Evolutionary conservation across 2,797 vertebrate species (phyloP).

Genomic region (Anomalospiza imberbis): DNA sequence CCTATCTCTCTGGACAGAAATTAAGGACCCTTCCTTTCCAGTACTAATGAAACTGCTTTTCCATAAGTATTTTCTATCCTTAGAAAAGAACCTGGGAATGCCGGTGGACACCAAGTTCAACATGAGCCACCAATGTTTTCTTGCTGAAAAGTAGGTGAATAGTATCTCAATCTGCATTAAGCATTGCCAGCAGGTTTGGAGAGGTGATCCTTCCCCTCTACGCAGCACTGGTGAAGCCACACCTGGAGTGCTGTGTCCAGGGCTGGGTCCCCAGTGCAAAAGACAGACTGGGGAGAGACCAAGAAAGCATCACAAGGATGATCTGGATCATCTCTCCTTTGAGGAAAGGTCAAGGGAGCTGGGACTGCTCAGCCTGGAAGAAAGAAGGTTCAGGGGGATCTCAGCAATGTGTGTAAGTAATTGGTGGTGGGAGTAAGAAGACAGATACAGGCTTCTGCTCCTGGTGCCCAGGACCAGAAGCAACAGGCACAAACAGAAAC

Average conservation of each 20-base stretch:
- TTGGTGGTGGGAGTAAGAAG: not conserved
- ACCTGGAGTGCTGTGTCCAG: not conserved
- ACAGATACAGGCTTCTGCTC: not conserved
- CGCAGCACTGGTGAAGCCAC: not conserved
- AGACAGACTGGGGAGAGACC: not conserved
- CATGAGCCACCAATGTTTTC: not conserved
- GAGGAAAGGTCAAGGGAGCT: not conserved
- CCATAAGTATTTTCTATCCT: not conserved
- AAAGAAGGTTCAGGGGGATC: not conserved
- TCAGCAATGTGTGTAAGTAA: not conserved
- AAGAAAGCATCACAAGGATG: not conserved
- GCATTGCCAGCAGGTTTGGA: not conserved
- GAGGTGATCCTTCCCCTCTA: not conserved
- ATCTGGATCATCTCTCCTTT: not conserved
- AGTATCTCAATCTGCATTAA: not conserved
- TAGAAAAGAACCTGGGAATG: not conserved
- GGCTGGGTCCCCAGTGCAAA: not conserved
- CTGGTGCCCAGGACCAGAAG: not conserved
- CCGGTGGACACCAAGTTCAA: not conserved
- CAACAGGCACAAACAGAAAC: not conserved
- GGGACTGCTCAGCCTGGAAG: not conserved
- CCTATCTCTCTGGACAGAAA: not conserved
- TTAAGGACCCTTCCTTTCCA: not conserved
- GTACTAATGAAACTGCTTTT: not conserved
- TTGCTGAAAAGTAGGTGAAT: not conserved